phyloP scores from a whole-genome alignment of 2,888 invertebrate genomes.

The Ferrisia virgata region DNA sequence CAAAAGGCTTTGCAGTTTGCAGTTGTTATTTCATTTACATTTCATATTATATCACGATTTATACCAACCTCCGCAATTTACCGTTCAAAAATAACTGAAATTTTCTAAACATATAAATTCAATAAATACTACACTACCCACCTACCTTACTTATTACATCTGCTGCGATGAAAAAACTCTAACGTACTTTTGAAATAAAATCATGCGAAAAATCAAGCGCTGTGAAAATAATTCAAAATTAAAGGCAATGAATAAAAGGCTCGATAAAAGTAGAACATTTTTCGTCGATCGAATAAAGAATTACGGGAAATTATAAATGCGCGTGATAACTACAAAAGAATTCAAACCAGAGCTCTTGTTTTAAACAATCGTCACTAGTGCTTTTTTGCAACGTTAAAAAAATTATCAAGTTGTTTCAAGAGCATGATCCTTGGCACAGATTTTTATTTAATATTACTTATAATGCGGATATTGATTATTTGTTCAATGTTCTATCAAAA shows the following conservation, averaged over 20 bases:
- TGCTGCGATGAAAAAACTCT: too few relatives aligned
- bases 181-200: neutral
- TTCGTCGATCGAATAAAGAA: neutral
- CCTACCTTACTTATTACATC: too few relatives aligned
- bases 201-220: neutral
- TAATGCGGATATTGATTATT: slow-evolving; percentile 26
- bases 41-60: too few relatives aligned
- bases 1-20: too few relatives aligned
- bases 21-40: too few relatives aligned
- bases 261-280: slow-evolving; percentile 19
- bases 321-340: slow-evolving; percentile 27
- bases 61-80: too few relatives aligned
- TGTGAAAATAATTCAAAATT: neutral
- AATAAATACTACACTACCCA: too few relatives aligned
- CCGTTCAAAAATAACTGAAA: too few relatives aligned
- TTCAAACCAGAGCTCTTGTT: slow-evolving; percentile 3
- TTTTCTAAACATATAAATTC: too few relatives aligned
- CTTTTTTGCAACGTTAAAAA: neutral
- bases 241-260: neutral
- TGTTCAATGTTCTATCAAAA: neutral
- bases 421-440: slow-evolving; percentile 7
- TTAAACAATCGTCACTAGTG: slow-evolving; percentile 12
- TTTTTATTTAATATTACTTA: neutral
- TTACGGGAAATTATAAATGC: slow-evolving; percentile 24
- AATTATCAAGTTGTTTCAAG: slow-evolving; percentile 4